Base-by-base conservation (phyloP, 1,140 invertebrate genomes). In the Amyelois transitella region DNA sequence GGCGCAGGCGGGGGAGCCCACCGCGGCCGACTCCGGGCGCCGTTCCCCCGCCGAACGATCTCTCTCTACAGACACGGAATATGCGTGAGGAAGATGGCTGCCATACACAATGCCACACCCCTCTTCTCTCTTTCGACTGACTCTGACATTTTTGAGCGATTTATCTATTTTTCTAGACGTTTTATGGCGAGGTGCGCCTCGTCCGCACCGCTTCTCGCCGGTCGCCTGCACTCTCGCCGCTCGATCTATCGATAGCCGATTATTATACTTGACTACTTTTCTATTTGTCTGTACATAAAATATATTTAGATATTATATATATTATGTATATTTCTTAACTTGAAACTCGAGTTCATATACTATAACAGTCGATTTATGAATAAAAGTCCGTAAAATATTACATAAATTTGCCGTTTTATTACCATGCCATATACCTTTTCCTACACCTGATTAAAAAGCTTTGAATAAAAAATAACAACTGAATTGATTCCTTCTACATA, bases 21-120 rank as follows among this genome's bases (percentile, higher is more conserved):
- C 81, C 53, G 81, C 86, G 51, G 77, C 88, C 66, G 77, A 89
- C 73, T 68, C 81, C 66, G 67, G 78, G 64, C 73, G 87, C 60
- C 75, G 89, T 64, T 80, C 91, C 63, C 80, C 89, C 75, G 75
- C 92, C 72, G 89, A 92, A 88, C 78, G 93, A 72, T 79, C 91
- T 73, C 80, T 93, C 25, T 91, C 92, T 14, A 93, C 93, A 1
- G 93, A 94, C 79, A 94, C 93, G 43, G 93, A 94, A 85, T 94
- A 94, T 76, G 93, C 93, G 88, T 94, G 91, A 93, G 87, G 60
- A 58, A 60, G 53, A 65, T 64, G 60, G 32, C 76, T 75, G 53
- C 66, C 81, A 75, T 67, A 62, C 55, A 56, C 50, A 62, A 78
- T 78, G 53, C 78, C 93, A 69, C 66, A 69, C 69, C 53, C 72